These are phyloP conservation scores for Cephonodes hylas DNA, from an alignment of 2,888 invertebrate genomes.

Conservation along the genomic window DNA sequence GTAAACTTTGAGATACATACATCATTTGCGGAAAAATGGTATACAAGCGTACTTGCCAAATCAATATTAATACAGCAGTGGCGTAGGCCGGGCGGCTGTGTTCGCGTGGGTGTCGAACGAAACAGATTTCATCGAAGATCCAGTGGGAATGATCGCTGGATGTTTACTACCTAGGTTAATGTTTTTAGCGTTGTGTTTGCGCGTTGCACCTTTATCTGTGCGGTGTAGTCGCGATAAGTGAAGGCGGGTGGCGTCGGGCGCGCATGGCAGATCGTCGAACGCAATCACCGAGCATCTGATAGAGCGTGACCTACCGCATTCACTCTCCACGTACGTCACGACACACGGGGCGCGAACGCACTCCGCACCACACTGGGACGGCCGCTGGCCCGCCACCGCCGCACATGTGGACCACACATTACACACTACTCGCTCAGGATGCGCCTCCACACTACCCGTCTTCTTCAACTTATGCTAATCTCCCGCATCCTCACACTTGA, in stretches of 20 bases:
- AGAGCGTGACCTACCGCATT: conserved; percentile 49
- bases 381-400: not conserved
- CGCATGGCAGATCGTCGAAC: conserved; percentile 24
- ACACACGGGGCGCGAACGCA: conserved; percentile 17
- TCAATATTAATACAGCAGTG: not conserved
- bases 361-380: not conserved
- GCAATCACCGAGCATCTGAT: conserved; percentile 39
- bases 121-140: conserved; percentile 6
- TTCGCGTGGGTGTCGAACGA: conserved; percentile 8
- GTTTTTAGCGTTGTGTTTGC: conserved; percentile 19
- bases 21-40: not conserved
- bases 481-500: not conserved
- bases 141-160: not conserved
- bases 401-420: conserved; percentile 16
- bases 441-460: not conserved
- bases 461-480: not conserved
- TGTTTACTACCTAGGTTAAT: conserved; percentile 28
- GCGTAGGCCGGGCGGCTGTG: not conserved
- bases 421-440: not conserved
- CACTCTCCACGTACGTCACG: conserved; percentile 26
- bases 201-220: conserved; percentile 32
- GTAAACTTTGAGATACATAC: not conserved
- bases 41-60: conserved; percentile 3
- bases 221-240: conserved; percentile 35
- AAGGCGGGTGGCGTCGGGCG: conserved; percentile 21